A percentile compares a stretch with the other conserved stretches of the same genome.
Conservation (phyloP, 1,140 invertebrate species). For the Campoletis sonorensis region DNA sequence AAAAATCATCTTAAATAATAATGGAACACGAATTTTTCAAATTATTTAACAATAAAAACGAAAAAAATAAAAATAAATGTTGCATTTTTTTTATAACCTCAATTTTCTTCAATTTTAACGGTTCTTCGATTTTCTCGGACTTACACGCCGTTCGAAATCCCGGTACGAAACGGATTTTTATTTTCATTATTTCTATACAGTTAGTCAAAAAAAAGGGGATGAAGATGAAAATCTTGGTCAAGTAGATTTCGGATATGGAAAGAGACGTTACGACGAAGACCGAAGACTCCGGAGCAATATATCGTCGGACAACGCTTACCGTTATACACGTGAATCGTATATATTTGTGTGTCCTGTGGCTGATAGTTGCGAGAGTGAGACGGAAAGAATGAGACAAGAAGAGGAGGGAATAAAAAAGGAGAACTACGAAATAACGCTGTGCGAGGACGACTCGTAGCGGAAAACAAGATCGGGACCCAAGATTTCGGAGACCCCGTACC, state of each 20-base stretch:
- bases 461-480: constrained; percentile 44
- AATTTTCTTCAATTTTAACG: background rate
- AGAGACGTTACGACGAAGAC: constrained; percentile 54
- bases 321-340: constrained; percentile 48
- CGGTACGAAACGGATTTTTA: background rate
- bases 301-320: constrained; percentile 54
- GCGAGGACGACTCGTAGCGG: constrained; percentile 47
- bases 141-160: background rate
- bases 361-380: constrained; percentile 28
- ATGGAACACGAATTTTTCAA: background rate
- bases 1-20: background rate
- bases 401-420: background rate
- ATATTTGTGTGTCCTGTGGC: constrained; percentile 45
- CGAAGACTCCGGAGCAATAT: constrained; percentile 53
- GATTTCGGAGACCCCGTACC: constrained; percentile 40
- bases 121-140: no score
- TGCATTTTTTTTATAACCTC: background rate
- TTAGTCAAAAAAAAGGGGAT: constrained; percentile 41
- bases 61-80: background rate
- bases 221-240: constrained; percentile 48
- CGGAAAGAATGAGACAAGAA: background rate
- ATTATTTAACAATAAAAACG: no score
- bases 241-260: constrained; percentile 54
- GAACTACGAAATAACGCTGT: background rate
- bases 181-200: constrained; percentile 23